Base-by-base conservation (phyloP, 1,140 invertebrate species). In the Macrostomum lignano region DNA sequence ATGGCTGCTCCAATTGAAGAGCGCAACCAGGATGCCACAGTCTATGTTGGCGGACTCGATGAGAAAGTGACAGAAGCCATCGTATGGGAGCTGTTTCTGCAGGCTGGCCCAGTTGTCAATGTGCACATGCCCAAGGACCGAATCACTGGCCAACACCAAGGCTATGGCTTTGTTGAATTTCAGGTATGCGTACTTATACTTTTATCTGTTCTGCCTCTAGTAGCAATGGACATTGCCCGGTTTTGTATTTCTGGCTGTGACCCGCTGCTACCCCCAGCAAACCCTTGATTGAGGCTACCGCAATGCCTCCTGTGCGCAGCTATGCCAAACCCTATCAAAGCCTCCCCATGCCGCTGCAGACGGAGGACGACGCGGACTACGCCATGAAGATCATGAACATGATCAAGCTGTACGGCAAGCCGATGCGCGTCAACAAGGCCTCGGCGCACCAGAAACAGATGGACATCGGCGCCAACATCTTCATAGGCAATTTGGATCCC, bases 371-470 rank as follows among this genome's bases (percentile, higher is more conserved):
- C 68, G 88, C 88, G 7, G 88, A 98, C 58, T 96, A 96, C 67
- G 86, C 84, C 1, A 98, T 98, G 30, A 94, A 96, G 66, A 94
- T 98, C 29, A 94, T 98, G 84, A 98, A 98, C 50, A 98, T 98
- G 91, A 98, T 98, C 42, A 98, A 98, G 60, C 60, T 98, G 0
- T 98, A 88, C 65, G 91, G 91, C 6, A 98, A 98, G 60, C 91
- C 91, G 0, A 91, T 98, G 31, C 62, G 88, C 41, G 91, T 98
- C 0, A 98, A 98, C 52, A 98, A 96, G 65, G 86, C 91, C 5
- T 93, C 84, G 32, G 84, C 88, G 1, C 86, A 98, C 65, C 86
- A 96, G 55, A 96, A 96, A 61, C 94, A 94, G 61, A 62, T 94
- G 22, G 91, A 98, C 58, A 82, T 98, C 6, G 91, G 91, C 31